These are phyloP conservation scores for Tetragnatha versicolor DNA, from an alignment of 1,140 invertebrate genomes.

Conservation along the genomic window DNA sequence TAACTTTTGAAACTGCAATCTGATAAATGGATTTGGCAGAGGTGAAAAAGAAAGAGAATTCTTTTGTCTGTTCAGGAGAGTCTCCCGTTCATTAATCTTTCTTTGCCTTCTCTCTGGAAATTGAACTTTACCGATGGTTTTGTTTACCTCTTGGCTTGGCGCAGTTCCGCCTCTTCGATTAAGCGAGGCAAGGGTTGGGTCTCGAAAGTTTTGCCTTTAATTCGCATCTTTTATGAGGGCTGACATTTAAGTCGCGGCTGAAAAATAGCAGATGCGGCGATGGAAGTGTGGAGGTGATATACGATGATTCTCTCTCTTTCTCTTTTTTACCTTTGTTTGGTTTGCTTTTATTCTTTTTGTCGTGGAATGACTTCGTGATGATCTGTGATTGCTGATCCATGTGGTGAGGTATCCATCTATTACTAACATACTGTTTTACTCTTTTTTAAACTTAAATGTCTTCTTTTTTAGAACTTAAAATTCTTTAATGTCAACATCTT, in stretches of 20 bases:
- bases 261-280: neutral
- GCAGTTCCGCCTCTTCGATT: conserved; percentile 40
- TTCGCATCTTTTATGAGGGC: neutral
- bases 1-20: conserved; percentile 54
- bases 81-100: conserved; percentile 49
- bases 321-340: no score
- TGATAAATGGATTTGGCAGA: conserved; percentile 55
- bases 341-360: no score
- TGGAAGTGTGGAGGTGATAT: neutral
- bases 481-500: no score
- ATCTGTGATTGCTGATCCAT: no score
- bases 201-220: neutral
- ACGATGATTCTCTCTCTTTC: no score
- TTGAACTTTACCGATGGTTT: conserved; percentile 55
- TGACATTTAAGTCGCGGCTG: neutral
- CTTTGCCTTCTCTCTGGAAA: conserved; percentile 34
- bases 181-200: conserved; percentile 1
- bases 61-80: conserved; percentile 29
- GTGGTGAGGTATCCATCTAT: no score
- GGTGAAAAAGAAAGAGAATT: conserved; percentile 46
- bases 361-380: no score
- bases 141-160: conserved; percentile 30
- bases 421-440: no score
- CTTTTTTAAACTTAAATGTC: no score
- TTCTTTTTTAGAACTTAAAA: no score